Conservation (phyloP, 30 jellyfish, hydroid and myxozoan genomes). For the Cassiopea xamachana region DNA sequence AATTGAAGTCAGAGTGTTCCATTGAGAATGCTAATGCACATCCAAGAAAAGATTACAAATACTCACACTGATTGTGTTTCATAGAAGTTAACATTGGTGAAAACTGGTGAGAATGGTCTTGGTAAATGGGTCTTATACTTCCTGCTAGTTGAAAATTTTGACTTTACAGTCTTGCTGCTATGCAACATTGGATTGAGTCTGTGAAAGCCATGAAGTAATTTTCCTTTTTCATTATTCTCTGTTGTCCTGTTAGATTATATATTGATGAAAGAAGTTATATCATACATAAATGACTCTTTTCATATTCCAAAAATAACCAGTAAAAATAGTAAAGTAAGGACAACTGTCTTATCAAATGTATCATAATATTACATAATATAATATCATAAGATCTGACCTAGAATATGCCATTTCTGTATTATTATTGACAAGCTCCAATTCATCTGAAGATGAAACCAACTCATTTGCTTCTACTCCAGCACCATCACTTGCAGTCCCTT, state of each 20-base stretch:
- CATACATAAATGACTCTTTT: too few species aligned
- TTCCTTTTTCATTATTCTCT: not conserved
- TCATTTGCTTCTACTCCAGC: not conserved
- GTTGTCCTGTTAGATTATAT: not conserved
- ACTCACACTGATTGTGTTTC: slow-evolving; percentile 61
- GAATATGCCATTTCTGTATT: not conserved
- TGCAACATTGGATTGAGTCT: not conserved
- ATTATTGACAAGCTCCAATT: not conserved
- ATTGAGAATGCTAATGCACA: not conserved
- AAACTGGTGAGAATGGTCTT: slow-evolving; percentile 84
- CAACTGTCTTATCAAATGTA: not conserved
- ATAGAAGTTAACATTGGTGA: slow-evolving; percentile 79
- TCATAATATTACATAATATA: not conserved
- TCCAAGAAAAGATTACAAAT: too few species aligned
- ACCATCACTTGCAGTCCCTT: not conserved
- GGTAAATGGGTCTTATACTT: slow-evolving; percentile 51
- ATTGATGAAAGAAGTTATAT: too few species aligned
- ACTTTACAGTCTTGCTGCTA: slow-evolving; percentile 10
- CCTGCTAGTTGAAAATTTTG: slow-evolving; percentile 35
- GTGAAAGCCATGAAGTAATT: not conserved
- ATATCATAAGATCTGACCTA: not conserved
- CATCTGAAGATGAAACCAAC: not conserved
- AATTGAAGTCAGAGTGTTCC: not conserved
- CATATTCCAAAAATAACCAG: too few species aligned
- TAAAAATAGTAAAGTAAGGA: too few species aligned